phyloP scores from a whole-genome alignment of 2,113 vertebrate species.

The Esox niger region DNA sequence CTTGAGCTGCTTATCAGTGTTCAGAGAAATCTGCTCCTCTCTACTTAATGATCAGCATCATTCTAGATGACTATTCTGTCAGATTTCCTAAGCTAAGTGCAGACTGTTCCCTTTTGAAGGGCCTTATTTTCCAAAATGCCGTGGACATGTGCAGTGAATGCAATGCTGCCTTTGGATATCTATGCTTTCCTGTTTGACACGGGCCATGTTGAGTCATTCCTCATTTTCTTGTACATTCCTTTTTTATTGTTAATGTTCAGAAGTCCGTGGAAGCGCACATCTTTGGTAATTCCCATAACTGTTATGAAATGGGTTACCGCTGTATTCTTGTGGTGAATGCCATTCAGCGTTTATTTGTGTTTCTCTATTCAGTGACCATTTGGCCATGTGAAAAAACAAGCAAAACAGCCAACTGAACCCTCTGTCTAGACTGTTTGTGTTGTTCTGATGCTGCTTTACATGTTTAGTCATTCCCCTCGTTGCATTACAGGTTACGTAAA shows the following conservation, averaged over 20 bases:
- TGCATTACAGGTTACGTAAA: conserved; percentile 59
- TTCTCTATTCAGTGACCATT: conserved; percentile 32
- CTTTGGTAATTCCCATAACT: conserved; percentile 15
- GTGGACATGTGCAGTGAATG: conserved; percentile 18
- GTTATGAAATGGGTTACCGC: conserved; percentile 11
- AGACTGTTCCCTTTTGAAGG: conserved; percentile 26
- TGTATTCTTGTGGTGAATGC: conserved; percentile 28
- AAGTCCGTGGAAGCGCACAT: conserved; percentile 22
- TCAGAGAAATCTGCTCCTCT: neutral
- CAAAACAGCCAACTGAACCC: conserved; percentile 39
- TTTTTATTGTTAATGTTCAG: conserved; percentile 32
- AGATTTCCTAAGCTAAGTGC: conserved; percentile 10
- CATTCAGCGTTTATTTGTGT: conserved; percentile 44
- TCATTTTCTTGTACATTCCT: conserved; percentile 42
- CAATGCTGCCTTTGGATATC: conserved; percentile 23
- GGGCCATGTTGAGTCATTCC: conserved; percentile 27
- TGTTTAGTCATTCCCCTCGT: conserved; percentile 60
- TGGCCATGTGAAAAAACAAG: conserved; percentile 34
- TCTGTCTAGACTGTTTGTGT: conserved; percentile 58
- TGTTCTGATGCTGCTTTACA: conserved; percentile 56
- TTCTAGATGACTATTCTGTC: neutral
- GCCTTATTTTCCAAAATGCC: conserved; percentile 33
- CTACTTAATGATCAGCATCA: neutral
- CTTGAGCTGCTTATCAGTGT: neutral
- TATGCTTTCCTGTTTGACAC: neutral